phyloP scores from a whole-genome alignment of 2,797 vertebrate genomes.

The Liasis olivaceus region DNA sequence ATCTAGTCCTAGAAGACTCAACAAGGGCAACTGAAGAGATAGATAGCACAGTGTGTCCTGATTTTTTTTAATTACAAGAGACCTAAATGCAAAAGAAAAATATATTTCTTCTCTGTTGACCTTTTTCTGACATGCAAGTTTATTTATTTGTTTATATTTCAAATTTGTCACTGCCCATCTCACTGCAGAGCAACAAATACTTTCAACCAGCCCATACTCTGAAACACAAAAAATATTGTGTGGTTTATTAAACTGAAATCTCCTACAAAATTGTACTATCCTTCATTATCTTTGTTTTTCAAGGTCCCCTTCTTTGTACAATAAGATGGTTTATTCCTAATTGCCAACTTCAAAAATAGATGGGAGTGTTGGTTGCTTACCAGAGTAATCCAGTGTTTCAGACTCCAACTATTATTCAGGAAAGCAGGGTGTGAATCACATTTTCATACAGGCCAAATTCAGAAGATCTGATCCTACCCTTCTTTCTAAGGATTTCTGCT shows the following conservation, averaged over 20 bases:
- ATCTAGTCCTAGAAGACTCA: background rate
- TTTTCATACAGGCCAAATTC: background rate
- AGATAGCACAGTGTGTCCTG: background rate
- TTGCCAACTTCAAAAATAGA: background rate
- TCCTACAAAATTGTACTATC: background rate
- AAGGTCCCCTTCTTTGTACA: background rate
- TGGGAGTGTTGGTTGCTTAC: background rate
- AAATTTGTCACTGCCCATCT: too few relatives aligned
- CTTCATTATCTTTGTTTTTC: background rate
- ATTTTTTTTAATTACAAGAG: background rate
- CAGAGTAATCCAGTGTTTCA: conserved; percentile 27
- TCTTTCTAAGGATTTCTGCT: background rate
- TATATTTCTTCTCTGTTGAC: background rate
- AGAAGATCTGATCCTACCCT: background rate
- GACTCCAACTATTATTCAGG: background rate
- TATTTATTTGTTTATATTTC: too few relatives aligned
- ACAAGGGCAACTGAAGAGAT: background rate
- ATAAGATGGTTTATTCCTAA: accelerated
- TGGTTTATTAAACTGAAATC: accelerated
- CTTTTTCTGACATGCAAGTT: background rate
- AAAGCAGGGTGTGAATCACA: accelerated
- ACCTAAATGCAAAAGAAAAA: background rate
- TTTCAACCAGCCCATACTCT: background rate
- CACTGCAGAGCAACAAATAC: conserved; percentile 1
- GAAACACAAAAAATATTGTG: background rate